Conservation (phyloP, 2,888 invertebrate genomes). For the Phalangium opilio region DNA sequence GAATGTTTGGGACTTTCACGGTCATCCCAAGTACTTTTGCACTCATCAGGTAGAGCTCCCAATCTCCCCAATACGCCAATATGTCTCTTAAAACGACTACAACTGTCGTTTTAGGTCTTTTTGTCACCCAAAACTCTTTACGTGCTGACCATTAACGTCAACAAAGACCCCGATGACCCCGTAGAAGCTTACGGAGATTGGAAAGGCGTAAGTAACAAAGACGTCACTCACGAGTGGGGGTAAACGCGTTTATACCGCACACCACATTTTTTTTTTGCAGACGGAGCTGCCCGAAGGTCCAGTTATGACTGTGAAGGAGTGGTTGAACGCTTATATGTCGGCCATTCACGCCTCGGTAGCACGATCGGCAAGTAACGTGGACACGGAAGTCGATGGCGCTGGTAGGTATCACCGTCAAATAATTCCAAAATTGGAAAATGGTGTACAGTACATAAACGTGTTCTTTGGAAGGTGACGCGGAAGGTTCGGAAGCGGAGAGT, state of each 20-base stretch:
- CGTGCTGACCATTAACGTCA: slow-evolving; percentile 31
- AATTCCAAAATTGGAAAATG: no score
- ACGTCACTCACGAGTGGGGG: no score
- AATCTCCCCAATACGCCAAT: no score
- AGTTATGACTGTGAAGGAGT: slow-evolving; percentile 10
- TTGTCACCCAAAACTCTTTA: slow-evolving; percentile 31
- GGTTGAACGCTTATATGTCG: slow-evolving; percentile 18
- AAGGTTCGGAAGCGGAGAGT: not conserved
- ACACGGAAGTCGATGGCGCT: no score
- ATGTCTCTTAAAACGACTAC: no score
- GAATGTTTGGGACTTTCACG: slow-evolving; percentile 19
- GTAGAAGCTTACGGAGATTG: slow-evolving; percentile 4
- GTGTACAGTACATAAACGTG: no score
- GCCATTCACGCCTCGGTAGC: slow-evolving; percentile 17
- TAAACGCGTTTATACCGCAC: no score
- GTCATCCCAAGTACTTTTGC: slow-evolving; percentile 15
- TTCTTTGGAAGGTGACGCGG: no score
- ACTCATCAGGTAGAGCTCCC: slow-evolving; percentile 18
- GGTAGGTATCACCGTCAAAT: no score
- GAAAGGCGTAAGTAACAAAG: slow-evolving; percentile 7
- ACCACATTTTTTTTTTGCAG: slow-evolving; percentile 10
- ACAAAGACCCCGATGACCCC: slow-evolving; percentile 26
- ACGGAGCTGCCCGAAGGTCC: slow-evolving; percentile 12
- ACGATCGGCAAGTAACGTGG: slow-evolving; percentile 5
- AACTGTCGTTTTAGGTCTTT: slow-evolving; percentile 27